phyloP scores from a whole-genome alignment of 2,113 vertebrate species.

The Oreochromis spilurus region DNA sequence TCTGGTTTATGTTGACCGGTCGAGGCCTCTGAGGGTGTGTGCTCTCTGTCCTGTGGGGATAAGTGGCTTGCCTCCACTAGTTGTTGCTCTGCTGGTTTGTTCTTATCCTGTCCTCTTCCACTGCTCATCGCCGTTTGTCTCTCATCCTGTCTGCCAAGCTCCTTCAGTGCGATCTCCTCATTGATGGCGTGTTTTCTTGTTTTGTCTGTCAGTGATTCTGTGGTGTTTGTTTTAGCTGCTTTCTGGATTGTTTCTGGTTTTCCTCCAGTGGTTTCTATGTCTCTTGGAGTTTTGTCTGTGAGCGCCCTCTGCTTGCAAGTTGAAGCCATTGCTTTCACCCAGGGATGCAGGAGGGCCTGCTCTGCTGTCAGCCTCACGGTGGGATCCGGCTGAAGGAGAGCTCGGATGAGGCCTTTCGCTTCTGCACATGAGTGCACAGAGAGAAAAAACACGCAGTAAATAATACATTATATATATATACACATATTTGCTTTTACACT shows the following conservation, averaged over 20 bases:
- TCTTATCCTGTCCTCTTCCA: not conserved
- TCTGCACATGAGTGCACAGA: constrained; percentile 46
- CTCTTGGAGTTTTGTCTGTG: constrained; percentile 31
- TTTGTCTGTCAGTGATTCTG: not conserved
- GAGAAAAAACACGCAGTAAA: not conserved
- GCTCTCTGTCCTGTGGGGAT: not conserved
- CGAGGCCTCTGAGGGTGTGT: not conserved
- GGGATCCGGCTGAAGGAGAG: constrained; percentile 84
- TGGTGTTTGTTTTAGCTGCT: not conserved
- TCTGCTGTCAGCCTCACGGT: constrained; percentile 81
- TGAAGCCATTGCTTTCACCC: constrained; percentile 78
- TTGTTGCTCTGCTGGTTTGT: not conserved
- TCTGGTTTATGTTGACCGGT: not conserved
- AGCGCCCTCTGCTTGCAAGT: constrained; percentile 69
- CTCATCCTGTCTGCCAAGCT: not conserved
- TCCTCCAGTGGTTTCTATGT: not conserved
- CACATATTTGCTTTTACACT: not conserved
- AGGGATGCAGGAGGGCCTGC: constrained; percentile 83
- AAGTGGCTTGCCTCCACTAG: not conserved
- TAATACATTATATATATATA: not conserved
- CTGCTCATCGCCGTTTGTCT: not conserved
- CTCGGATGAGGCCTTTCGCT: constrained; percentile 84
- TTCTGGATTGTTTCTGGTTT: constrained; percentile 6
- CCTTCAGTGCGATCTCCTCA: not conserved
- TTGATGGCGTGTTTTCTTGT: not conserved